Conservation (phyloP, 1,140 invertebrate genomes). For the Rhopalosiphum maidis region DNA sequence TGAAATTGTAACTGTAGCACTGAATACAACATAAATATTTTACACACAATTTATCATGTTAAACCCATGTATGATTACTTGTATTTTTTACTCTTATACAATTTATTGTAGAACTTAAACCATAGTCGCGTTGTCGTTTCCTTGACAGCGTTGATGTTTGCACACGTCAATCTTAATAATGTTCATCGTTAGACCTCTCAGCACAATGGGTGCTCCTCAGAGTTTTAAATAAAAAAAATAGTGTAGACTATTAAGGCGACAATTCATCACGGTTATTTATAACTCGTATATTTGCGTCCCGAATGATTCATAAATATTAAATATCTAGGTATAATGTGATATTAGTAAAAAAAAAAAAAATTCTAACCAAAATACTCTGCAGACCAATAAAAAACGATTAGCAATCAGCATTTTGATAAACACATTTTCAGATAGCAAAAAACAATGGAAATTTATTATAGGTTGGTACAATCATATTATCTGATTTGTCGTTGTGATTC, state of each 20-base stretch:
- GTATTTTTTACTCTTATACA: not conserved
- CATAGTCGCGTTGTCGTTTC: not conserved
- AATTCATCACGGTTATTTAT: slow-evolving; percentile 13
- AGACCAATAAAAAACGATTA: not conserved
- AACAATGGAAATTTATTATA: not conserved
- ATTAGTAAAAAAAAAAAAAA: not conserved
- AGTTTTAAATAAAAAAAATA: not conserved
- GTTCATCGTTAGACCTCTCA: not conserved
- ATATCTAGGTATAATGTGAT: not conserved
- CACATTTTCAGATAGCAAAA: not conserved
- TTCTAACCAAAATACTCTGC: not conserved
- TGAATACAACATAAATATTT: not conserved
- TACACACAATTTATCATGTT: not conserved
- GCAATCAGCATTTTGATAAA: not conserved
- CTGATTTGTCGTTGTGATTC: no score
- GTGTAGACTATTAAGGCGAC: not conserved
- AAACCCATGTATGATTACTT: not conserved
- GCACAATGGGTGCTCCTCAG: not conserved
- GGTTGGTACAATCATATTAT: no score
- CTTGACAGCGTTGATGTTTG: not conserved
- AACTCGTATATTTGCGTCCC: not conserved
- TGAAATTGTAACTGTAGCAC: not conserved
- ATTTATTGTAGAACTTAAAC: not conserved
- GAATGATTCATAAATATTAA: not conserved
- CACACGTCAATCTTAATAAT: slow-evolving; percentile 10